phyloP scores from a whole-genome alignment of 1,140 invertebrate genomes.

The Mesaphorura yosii region DNA sequence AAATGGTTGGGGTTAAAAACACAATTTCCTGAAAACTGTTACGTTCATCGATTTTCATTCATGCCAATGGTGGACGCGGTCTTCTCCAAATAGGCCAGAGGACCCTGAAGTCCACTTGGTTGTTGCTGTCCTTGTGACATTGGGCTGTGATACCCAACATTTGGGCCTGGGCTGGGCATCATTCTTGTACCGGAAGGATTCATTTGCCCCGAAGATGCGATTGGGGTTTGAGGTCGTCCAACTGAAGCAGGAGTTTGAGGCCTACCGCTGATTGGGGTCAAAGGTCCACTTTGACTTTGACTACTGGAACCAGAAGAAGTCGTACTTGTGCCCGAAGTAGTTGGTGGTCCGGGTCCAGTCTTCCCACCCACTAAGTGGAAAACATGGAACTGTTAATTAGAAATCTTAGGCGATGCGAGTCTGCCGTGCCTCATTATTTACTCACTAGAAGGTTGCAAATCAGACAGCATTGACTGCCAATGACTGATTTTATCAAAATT shows the following conservation, averaged over 20 bases:
- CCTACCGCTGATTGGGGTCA: slow-evolving; percentile 18
- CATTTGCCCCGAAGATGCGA: background rate
- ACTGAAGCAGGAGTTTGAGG: slow-evolving; percentile 27
- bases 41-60: too few relatives aligned
- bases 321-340: too few relatives aligned
- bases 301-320: background rate
- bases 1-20: too few relatives aligned
- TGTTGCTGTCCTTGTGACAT: slow-evolving; percentile 30
- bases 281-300: slow-evolving; percentile 3
- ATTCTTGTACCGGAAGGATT: slow-evolving; percentile 41
- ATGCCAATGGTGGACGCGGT: slow-evolving; percentile 69
- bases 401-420: background rate
- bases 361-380: slow-evolving; percentile 1
- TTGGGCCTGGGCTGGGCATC: slow-evolving; percentile 34
- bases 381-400: background rate
- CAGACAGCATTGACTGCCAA: slow-evolving; percentile 76
- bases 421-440: too few relatives aligned
- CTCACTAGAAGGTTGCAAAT: slow-evolving; percentile 48
- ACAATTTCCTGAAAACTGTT: too few relatives aligned
- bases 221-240: slow-evolving; percentile 33
- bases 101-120: slow-evolving; percentile 49
- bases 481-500: slow-evolving; percentile 80
- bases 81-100: slow-evolving; percentile 64
- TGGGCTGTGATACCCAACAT: slow-evolving; percentile 35
- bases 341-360: too few relatives aligned